A percentile compares a stretch with the other conserved stretches of the same genome.
Evolutionary conservation across 2,113 vertebrate genomes (phyloP).

Genomic region (Nibea albiflora): DNA sequence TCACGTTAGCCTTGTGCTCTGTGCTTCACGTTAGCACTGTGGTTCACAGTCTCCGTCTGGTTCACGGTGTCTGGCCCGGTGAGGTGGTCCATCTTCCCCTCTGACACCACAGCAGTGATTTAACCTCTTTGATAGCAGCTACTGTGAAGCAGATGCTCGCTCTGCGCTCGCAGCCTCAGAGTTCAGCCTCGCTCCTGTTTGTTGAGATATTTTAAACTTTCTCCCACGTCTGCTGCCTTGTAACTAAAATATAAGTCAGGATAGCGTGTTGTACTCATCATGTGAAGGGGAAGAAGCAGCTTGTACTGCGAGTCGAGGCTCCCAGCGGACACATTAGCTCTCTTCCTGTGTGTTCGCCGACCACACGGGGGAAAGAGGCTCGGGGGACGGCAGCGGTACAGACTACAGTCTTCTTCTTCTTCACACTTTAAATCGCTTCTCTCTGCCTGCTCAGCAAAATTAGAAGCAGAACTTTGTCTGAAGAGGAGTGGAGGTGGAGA

Average conservation of each 20-base stretch:
- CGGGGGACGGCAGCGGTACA: conserved; percentile 36
- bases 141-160: conserved; percentile 41
- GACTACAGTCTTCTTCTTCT: conserved; percentile 14
- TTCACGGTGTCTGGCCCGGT: conserved; percentile 13
- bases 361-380: conserved; percentile 33
- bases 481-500: conserved; percentile 5
- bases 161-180: conserved; percentile 5
- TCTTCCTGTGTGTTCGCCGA: conserved; percentile 52
- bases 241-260: background rate
- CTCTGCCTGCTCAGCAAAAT: conserved; percentile 74
- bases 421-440: conserved; percentile 46
- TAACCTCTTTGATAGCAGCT: conserved; percentile 37
- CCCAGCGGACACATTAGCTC: conserved; percentile 49
- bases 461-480: conserved; percentile 70
- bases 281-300: conserved; percentile 11
- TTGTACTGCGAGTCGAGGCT: background rate
- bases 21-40: too few relatives aligned
- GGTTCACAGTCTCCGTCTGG: background rate
- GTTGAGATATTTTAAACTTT: background rate
- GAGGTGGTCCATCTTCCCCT: conserved; percentile 4
- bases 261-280: background rate
- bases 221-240: background rate
- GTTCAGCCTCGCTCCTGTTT: background rate
- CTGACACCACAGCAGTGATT: conserved; percentile 24
- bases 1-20: too few relatives aligned